Evolutionary conservation across 2,113 vertebrate species (phyloP).

Genomic region (Myotis davidii): DNA sequence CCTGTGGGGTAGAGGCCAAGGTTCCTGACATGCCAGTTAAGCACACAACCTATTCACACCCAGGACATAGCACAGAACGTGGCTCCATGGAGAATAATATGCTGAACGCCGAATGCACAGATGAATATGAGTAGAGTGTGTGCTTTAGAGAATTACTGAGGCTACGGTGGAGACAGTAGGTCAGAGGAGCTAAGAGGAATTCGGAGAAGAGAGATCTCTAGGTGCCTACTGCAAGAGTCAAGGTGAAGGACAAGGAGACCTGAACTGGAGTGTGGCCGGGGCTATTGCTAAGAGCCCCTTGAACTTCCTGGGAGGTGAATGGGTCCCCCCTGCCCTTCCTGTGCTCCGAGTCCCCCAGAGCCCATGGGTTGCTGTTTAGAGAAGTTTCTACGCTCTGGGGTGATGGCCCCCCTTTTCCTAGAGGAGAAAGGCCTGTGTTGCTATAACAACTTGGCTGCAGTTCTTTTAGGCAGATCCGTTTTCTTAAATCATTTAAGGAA

Average conservation of each 20-base stretch:
- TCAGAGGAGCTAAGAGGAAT: not conserved
- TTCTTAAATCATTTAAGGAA: conserved; percentile 87
- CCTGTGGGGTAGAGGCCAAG: not conserved
- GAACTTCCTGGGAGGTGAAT: not conserved
- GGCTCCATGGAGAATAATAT: not conserved
- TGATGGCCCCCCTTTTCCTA: conserved; percentile 27
- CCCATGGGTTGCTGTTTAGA: not conserved
- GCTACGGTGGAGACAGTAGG: not conserved
- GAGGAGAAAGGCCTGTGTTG: conserved; percentile 63
- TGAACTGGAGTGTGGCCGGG: not conserved
- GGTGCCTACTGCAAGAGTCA: not conserved
- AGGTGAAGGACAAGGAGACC: not conserved
- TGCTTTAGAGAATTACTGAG: not conserved
- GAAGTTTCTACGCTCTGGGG: not conserved
- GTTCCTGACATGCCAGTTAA: not conserved
- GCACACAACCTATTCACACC: not conserved
- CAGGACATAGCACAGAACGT: not conserved
- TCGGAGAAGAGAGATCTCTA: not conserved
- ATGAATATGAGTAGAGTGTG: not conserved
- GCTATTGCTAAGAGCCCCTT: not conserved
- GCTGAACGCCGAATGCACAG: not conserved
- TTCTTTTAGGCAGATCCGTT: conserved; percentile 80
- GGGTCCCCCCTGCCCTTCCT: not conserved
- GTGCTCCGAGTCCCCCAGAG: not conserved
- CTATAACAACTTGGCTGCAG: conserved; percentile 80